Evolutionary conservation across 2,113 vertebrate genomes (phyloP).

Genomic region (Oenanthe oenanthe): DNA sequence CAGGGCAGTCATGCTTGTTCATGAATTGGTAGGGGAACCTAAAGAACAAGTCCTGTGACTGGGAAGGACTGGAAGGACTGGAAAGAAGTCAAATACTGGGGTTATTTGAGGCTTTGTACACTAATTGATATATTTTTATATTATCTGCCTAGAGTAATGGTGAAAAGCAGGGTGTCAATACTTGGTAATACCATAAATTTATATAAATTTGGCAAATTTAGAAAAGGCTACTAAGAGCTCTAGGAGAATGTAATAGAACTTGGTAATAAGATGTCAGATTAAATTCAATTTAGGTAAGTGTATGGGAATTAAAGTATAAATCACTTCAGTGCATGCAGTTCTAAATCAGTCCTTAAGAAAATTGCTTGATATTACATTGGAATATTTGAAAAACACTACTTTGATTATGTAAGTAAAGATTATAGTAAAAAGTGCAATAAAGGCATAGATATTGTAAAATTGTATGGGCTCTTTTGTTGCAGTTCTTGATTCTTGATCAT

Average conservation of each 20-base stretch:
- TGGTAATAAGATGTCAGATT: conserved; percentile 57
- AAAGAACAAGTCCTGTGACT: not conserved
- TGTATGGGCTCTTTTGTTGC: not conserved
- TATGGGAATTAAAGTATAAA: conserved; percentile 37
- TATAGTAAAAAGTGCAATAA: not conserved
- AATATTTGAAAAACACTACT: not conserved
- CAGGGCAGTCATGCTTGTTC: not conserved
- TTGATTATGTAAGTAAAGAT: not conserved
- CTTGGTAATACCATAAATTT: not conserved
- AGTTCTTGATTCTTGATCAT: not conserved
- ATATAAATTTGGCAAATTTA: conserved; percentile 26
- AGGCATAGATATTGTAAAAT: not conserved
- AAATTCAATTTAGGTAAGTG: conserved; percentile 48
- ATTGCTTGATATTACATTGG: not conserved
- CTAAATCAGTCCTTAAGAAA: conserved; percentile 11
- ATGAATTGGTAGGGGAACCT: not conserved
- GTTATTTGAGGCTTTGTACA: not conserved
- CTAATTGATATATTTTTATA: not conserved
- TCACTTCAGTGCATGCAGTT: not conserved
- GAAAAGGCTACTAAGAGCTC: not conserved
- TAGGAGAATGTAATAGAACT: conserved; percentile 20
- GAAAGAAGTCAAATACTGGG: not conserved
- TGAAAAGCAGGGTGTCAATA: not conserved
- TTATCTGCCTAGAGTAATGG: not conserved
- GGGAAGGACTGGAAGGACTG: not conserved